A percentile compares a stretch with the other conserved stretches of the same genome.
These are phyloP conservation scores for Oriolus oriolus DNA, from an alignment of 2,113 vertebrate species.

Conservation along the genomic window DNA sequence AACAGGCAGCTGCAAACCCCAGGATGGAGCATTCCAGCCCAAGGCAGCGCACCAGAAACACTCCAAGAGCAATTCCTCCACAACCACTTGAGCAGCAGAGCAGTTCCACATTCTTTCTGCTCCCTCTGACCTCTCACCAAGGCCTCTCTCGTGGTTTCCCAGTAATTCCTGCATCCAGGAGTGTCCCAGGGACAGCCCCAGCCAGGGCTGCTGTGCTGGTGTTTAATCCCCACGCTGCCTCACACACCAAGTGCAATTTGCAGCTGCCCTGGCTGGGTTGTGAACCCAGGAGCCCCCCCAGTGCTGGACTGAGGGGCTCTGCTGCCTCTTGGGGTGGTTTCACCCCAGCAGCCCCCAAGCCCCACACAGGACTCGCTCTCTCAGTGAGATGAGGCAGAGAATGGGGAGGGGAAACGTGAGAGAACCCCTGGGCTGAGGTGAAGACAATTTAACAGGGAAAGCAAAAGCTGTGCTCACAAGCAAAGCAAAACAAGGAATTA, in stretches of 20 bases:
- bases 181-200: not conserved
- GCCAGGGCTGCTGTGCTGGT: too few species aligned
- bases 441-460: not conserved
- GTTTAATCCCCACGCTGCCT: not conserved
- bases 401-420: not conserved
- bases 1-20: not conserved
- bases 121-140: not conserved
- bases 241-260: not conserved
- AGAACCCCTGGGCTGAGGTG: not conserved
- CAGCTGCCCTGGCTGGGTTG: not conserved
- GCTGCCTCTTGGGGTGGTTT: not conserved
- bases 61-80: not conserved
- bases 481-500: not conserved
- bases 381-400: not conserved
- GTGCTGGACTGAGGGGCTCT: too few species aligned
- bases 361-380: not conserved
- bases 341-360: not conserved
- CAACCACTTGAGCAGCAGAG: not conserved
- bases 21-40: not conserved
- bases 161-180: not conserved
- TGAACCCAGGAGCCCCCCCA: not conserved
- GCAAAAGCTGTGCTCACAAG: not conserved
- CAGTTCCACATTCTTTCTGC: not conserved
- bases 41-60: fast-evolving
- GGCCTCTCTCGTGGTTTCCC: not conserved